Conservation (phyloP, 1,140 invertebrate genomes). For the Wasmannia auropunctata region DNA sequence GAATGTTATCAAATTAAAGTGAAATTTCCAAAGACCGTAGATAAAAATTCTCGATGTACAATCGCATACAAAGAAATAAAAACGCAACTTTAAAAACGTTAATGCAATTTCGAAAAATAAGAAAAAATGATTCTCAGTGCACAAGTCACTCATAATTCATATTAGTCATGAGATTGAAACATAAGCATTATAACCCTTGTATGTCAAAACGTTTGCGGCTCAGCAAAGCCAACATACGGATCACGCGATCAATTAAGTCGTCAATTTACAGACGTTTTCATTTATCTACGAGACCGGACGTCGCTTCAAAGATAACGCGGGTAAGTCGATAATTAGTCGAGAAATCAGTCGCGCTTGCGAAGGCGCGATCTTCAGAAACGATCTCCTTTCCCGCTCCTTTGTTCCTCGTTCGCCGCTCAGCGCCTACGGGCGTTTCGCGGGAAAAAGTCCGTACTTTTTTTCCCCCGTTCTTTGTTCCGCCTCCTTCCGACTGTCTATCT, state of each 20-base stretch:
- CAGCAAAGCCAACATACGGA: conserved; percentile 1
- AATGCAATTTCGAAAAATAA: neutral
- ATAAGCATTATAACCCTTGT: neutral
- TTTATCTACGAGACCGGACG: neutral
- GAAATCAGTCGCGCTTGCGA: conserved; percentile 6
- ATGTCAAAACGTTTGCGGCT: conserved; percentile 2
- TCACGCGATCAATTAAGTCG: conserved; percentile 51
- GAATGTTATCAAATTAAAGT: conserved; percentile 6
- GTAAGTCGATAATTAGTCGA: conserved; percentile 28
- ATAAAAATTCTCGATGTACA: neutral
- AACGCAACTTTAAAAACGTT: neutral
- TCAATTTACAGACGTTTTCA: neutral
- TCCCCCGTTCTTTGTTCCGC: conserved; percentile 21
- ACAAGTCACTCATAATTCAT: neutral
- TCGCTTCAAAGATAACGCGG: conserved; percentile 7
- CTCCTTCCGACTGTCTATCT: conserved; percentile 14
- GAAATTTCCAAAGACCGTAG: neutral
- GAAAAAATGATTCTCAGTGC: neutral
- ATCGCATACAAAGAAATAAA: neutral
- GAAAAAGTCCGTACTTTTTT: conserved; percentile 40
- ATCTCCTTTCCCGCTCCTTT: conserved; percentile 22
- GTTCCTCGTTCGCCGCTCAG: neutral
- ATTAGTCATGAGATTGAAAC: neutral
- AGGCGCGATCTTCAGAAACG: neutral
- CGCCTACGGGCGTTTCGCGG: conserved; percentile 27